Evolutionary conservation across 2,113 vertebrate species (phyloP), one percentile per base, ranked within the genome.

Genomic region (Pavo muticus): DNA sequence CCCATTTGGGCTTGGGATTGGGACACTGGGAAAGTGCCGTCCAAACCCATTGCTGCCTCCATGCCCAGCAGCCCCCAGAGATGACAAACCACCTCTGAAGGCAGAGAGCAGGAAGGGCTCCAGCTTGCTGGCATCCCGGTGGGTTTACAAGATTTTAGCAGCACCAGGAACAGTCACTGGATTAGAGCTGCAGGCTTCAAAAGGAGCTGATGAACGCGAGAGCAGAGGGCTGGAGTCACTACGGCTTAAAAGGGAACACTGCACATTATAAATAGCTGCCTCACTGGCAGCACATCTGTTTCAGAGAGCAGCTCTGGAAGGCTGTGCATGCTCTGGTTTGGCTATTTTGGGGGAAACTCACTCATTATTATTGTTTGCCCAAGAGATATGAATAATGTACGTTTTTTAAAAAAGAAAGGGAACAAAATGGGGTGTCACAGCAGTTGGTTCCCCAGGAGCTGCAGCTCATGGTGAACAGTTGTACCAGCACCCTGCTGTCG

Each of bases 181-280:
- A 93, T 96, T 94, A 97, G 93, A 97, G 96, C 96, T 91, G 32
- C 27, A 69, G 93, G 95, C 97, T 96, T 97, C 97, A 93, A 96
- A 96, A 95, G 87, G 87, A 95, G 94, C 93, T 85, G 68, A 71
- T 39, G 95, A 94, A 92, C 68, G 37, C 54, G 32, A 77, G 91
- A 94, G 96, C 97, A 60, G 71, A 95, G 84, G 82, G 93, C 96
- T 95, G 95, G 92, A 97, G 95, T 92, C 79, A 56, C 89, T 87
- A 73, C 10, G 68, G 94, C 96, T 97, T 96, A 87, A 91, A 96
- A 95, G 95, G 94, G 96, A 97, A 93, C 40, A 64, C 93, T 71
- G 93, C 80, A 80, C 90, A 94, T 96, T 91, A 96, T 96, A 97
- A 96, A 97, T 92, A 97, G 96, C 92, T 92, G 87, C 84, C 65